Evolutionary conservation across 2,113 vertebrate species (phyloP), one percentile per base, ranked within the genome.

Genomic region (Anhinga anhinga): DNA sequence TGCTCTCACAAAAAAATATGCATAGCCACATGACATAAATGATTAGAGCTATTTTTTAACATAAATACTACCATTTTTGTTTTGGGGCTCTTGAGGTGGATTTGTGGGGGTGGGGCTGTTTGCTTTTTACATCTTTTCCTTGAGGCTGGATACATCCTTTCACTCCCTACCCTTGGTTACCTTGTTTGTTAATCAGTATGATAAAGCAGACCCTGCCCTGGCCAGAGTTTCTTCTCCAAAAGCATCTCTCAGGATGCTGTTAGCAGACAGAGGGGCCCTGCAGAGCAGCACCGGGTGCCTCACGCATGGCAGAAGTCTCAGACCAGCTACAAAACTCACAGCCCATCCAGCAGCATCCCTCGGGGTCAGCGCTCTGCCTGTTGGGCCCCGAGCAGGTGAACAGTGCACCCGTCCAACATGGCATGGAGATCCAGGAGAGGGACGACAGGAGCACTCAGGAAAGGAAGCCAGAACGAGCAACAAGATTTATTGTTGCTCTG

Each of bases 331-430:
- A 0, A 84, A 78, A 72, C 27, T 55, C 53, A 22, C 20, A 58
- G 50, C n/a, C 29, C 66, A 40, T 18, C 40, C 44, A 58, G 82
- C 34, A 70, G 69, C 77, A 88, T 3, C 29, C 44, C 30, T 9
- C 4, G 15, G 34, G 25, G 5, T 12, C 69, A 69, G 27, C 1
- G 5, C 45, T 77, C 40, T 27, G 20, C 40, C 20, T 15, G 3
- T 9, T 2, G 3, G 38, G 10, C 19, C 42, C 25, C 12, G 4
- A 1, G 44, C 29, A 40, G 10, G 21, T 16, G 30, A 66, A 21
- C 11, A 55, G 38, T 0, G 0, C 42, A 69, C 47, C 22, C 15
- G 5, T 14, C 36, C 38, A 67, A 40, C 16, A 7, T 0, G 26
- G 45, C 52, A 58, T 1, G 3, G 42, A 67, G 21, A 86, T 34